Conservation (phyloP, 2,888 invertebrate species). For the Oscheius onirici region DNA sequence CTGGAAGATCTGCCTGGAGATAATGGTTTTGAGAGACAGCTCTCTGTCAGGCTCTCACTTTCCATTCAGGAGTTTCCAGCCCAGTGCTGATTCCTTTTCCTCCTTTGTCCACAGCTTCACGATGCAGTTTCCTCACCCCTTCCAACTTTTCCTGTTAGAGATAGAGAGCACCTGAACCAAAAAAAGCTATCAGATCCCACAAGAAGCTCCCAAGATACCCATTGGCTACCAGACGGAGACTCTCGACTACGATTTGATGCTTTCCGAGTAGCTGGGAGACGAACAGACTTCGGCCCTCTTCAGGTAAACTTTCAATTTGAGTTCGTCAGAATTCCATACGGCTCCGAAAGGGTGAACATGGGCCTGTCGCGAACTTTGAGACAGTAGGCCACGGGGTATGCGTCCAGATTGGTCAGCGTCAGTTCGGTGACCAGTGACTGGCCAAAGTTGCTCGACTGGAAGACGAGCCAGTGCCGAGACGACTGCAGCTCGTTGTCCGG, state of each 20-base stretch:
- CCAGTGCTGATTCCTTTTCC: no score
- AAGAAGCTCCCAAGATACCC: no score
- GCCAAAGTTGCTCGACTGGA: not conserved
- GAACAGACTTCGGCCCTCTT: not conserved
- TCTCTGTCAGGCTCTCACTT: no score
- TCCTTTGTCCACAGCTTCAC: no score
- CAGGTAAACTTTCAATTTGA: not conserved
- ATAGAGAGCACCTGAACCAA: no score
- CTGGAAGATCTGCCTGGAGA: no score
- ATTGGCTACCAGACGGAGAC: not conserved
- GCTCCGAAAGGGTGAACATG: not conserved
- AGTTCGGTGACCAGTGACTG: not conserved
- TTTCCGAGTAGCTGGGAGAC: not conserved
- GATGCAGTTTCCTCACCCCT: no score
- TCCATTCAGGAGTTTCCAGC: no score
- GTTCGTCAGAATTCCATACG: not conserved
- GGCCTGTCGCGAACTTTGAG: not conserved
- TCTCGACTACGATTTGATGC: not conserved
- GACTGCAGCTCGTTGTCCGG: not conserved
- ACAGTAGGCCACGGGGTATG: not conserved
- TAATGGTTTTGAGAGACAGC: no score
- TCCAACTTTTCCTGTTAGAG: no score
- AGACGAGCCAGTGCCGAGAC: not conserved
- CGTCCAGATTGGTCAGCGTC: not conserved
- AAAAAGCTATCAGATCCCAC: no score